Evolutionary conservation across 2,888 invertebrate species (phyloP).

Genomic region (Papilio protenor): DNA sequence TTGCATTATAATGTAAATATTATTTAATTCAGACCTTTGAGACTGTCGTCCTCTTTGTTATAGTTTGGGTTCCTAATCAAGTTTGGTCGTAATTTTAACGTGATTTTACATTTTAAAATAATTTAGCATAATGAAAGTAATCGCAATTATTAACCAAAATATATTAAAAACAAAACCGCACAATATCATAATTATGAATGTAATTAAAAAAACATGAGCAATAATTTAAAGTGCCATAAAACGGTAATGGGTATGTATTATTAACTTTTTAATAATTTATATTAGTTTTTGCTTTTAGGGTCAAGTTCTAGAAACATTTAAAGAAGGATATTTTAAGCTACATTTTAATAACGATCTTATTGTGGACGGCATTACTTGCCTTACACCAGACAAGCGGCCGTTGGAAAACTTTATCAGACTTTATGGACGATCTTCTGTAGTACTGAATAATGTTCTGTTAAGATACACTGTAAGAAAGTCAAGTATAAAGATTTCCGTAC

Average conservation of each 20-base stretch:
- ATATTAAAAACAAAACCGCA: slow-evolving; percentile 1
- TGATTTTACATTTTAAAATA: not conserved
- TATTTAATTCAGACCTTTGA: not conserved
- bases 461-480: slow-evolving; percentile 82
- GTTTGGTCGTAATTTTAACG: not conserved
- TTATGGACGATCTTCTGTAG: slow-evolving; percentile 88
- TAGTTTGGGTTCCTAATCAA: not conserved
- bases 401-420: slow-evolving; percentile 85
- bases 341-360: slow-evolving; percentile 80
- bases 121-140: not conserved
- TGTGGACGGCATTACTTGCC: slow-evolving; percentile 86
- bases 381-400: slow-evolving; percentile 82
- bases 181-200: not conserved
- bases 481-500: not conserved
- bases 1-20: slow-evolving; percentile 66
- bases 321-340: slow-evolving; percentile 86
- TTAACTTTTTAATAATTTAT: too few relatives aligned
- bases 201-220: not conserved
- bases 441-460: slow-evolving; percentile 87
- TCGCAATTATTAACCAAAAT: not conserved
- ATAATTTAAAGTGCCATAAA: not conserved
- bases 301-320: slow-evolving; percentile 84
- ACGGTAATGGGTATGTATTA: not conserved
- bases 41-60: not conserved
- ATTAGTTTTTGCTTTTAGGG: slow-evolving; percentile 72